A percentile compares a stretch with the other conserved stretches of the same genome.
phyloP scores from a whole-genome alignment of 2,888 invertebrate genomes.

The Epsilonema sp. region DNA sequence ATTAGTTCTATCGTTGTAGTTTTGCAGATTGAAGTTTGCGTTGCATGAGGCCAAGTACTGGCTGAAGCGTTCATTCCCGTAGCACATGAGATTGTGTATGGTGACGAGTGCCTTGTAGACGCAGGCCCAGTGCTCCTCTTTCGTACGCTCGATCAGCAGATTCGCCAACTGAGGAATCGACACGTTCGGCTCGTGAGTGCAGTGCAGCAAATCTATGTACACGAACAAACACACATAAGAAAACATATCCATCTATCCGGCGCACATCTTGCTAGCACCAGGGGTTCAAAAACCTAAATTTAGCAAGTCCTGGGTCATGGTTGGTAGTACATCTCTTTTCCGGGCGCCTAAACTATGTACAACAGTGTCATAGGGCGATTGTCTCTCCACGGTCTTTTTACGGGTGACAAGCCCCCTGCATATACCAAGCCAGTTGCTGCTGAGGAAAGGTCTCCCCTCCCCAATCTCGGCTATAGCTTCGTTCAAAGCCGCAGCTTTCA shows the following conservation, averaged over 20 bases:
- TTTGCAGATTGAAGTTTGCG: constrained; percentile 91
- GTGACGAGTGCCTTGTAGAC: constrained; percentile 95
- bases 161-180: constrained; percentile 98
- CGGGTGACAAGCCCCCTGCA: too few relatives aligned
- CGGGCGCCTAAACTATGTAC: too few relatives aligned
- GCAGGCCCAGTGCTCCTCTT: constrained; percentile 94
- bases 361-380: too few relatives aligned
- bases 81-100: constrained; percentile 95
- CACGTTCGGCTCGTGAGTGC: constrained; percentile 98
- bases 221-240: constrained; percentile 9
- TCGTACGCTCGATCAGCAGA: constrained; percentile 86
- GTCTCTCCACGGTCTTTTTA: too few relatives aligned
- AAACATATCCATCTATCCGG: too few relatives aligned
- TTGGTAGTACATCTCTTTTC: too few relatives aligned
- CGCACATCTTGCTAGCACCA: too few relatives aligned
- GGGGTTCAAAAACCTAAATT: neutral
- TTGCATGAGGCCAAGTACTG: constrained; percentile 99
- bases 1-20: constrained; percentile 88
- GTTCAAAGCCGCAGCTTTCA: too few relatives aligned
- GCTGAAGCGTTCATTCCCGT: constrained; percentile 99
- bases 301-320: too few relatives aligned
- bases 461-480: too few relatives aligned
- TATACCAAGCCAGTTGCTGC: too few relatives aligned
- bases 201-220: constrained; percentile 85
- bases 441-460: too few relatives aligned